Evolutionary conservation across 2,797 vertebrate genomes (phyloP), one percentile per base, ranked within the genome.

Genomic region (Oreochromis mossambicus): DNA sequence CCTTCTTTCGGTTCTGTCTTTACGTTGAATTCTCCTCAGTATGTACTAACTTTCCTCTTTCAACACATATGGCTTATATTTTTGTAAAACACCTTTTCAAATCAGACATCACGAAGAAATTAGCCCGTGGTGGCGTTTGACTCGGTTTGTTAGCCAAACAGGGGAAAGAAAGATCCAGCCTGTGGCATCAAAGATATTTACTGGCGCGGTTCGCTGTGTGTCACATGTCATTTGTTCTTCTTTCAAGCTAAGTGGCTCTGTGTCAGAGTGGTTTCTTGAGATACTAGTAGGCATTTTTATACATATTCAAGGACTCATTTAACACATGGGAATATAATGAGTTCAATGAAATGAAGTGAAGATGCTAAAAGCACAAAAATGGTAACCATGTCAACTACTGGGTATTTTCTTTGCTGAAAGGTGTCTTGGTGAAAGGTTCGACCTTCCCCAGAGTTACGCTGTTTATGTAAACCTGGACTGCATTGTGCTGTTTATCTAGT

Each of bases 341-440:
- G 78, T 50, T 77, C 52, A 63, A 11, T 82, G 38, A 29, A 79
- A 78, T 54, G 12, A 46, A 43, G 12, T 21, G n/a, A 54, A 70
- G 66, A 75, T 50, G 80, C 66, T 81, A 70, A 86, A 83, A 83
- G 77, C 48, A 79, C 48, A 36, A 41, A 77, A 26, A 58, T 41
- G 66, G 85, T 91, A 82, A 82, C 89, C 83, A 88, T 92, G 88
- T 83, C 73, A 87, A 87, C 85, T 61, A 54, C 46, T 56, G 19
- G 41, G 32, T 26, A n/a, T 83, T 80, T 80, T 7, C 55, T 26
- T 56, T 12, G 56, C 46, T 80, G 17, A 83, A 73, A 78, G 24
- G 10, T 9, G 41, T 70, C 43, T 29, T 10, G 36, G 32, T 75
- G 32, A 56, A 56, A 83, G 19, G 77, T 66, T 15, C 8, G 63